These are phyloP conservation scores for Papilio demoleus DNA, from an alignment of 2,888 invertebrate genomes.

Conservation along the genomic window DNA sequence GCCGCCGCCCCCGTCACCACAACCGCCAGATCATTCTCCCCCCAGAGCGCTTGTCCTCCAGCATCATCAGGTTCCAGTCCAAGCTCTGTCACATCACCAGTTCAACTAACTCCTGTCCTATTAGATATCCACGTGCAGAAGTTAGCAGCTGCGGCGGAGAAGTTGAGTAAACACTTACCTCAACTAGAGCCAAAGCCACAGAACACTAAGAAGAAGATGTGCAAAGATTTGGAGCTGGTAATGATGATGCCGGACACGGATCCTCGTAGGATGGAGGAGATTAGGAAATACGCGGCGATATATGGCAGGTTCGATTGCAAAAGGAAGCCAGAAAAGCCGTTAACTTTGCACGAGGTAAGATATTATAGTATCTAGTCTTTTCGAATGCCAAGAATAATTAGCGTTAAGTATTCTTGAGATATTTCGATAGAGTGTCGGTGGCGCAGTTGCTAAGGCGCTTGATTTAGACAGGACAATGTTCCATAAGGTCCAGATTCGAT, in stretches of 20 bases:
- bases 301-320: constrained; percentile 99
- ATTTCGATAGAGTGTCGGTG: too few relatives aligned
- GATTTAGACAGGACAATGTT: too few relatives aligned
- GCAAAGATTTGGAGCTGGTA: constrained; percentile 95
- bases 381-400: not conserved
- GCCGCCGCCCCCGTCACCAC: constrained; percentile 72
- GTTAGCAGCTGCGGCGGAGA: constrained; percentile 92
- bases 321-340: constrained; percentile 96
- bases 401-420: too few relatives aligned
- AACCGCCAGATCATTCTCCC: constrained; percentile 71
- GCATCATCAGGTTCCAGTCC: constrained; percentile 84
- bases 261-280: constrained; percentile 95
- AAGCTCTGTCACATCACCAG: constrained; percentile 84
- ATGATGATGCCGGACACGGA: constrained; percentile 95
- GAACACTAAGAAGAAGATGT: constrained; percentile 96
- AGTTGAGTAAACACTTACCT: constrained; percentile 91
- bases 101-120: constrained; percentile 90
- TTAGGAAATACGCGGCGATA: constrained; percentile 97
- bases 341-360: constrained; percentile 96
- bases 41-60: constrained; percentile 76
- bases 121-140: constrained; percentile 93
- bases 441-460: too few relatives aligned
- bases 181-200: constrained; percentile 94
- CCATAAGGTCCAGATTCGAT: too few relatives aligned
- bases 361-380: not conserved